A percentile compares a stretch with the other conserved stretches of the same genome.
phyloP scores from a whole-genome alignment of 1,140 invertebrate species.

The Aphidius ervi region DNA sequence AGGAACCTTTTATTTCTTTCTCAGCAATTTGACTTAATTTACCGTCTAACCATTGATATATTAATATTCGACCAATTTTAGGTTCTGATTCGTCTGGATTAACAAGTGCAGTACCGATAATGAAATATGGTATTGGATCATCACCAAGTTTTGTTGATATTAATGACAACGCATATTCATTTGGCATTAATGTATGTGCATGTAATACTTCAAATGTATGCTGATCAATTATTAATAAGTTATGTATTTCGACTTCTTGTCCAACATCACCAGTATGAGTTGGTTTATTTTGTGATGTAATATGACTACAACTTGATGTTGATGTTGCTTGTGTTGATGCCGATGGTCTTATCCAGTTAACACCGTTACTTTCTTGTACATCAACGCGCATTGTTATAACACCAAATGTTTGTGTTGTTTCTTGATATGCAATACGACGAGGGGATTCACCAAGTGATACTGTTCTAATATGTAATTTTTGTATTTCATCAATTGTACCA shows the following conservation, averaged over 20 bases:
- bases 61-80: slow-evolving; percentile 81
- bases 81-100: slow-evolving; percentile 94
- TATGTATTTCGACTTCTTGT: slow-evolving; percentile 88
- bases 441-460: slow-evolving; percentile 93
- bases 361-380: slow-evolving; percentile 68
- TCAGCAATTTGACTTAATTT: slow-evolving; percentile 88
- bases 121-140: slow-evolving; percentile 87
- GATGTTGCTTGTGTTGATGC: slow-evolving; percentile 70
- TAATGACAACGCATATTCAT: slow-evolving; percentile 85
- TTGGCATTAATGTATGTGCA: slow-evolving; percentile 83
- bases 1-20: slow-evolving; percentile 94
- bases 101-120: slow-evolving; percentile 91
- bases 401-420: slow-evolving; percentile 90
- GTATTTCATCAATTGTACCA: slow-evolving; percentile 98
- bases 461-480: slow-evolving; percentile 94
- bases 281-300: slow-evolving; percentile 54
- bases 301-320: slow-evolving; percentile 47
- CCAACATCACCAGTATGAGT: slow-evolving; percentile 60
- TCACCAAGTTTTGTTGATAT: slow-evolving; percentile 88
- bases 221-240: slow-evolving; percentile 90
- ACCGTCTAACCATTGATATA: slow-evolving; percentile 89
- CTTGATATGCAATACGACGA: slow-evolving; percentile 90
- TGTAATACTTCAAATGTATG: slow-evolving; percentile 97
- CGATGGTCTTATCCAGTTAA: slow-evolving; percentile 66
- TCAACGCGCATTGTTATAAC: slow-evolving; percentile 88